These are phyloP conservation scores for Halesus radiatus DNA, from an alignment of 1,140 invertebrate species.

Conservation along the genomic window DNA sequence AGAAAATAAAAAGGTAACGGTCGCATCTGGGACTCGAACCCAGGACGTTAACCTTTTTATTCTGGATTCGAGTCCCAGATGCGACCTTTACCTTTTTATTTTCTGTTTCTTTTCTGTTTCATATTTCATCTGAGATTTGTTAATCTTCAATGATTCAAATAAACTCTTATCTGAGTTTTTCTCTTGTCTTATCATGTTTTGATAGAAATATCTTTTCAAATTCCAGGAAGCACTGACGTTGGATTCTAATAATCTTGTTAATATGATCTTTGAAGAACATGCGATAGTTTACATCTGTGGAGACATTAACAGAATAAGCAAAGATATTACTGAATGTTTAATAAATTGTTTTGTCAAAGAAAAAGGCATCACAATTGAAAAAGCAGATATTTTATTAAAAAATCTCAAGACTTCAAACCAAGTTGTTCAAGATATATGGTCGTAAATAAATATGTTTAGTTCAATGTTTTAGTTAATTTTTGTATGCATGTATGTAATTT, in stretches of 20 bases:
- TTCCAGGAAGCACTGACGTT: conserved; percentile 72
- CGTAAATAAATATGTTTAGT: conserved; percentile 58
- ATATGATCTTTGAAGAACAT: conserved; percentile 71
- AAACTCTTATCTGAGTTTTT: no score
- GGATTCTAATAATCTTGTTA: conserved; percentile 66
- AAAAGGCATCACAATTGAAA: conserved; percentile 61
- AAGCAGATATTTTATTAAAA: conserved; percentile 63
- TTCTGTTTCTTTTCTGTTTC: no score
- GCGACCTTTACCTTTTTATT: no score
- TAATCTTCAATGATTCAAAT: no score
- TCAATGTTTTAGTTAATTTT: no score
- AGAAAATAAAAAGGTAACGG: no score
- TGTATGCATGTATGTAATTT: no score
- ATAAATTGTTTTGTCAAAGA: conserved; percentile 69
- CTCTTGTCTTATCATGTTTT: neutral
- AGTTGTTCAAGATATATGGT: conserved; percentile 73
- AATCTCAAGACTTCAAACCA: conserved; percentile 66
- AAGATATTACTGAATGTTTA: conserved; percentile 76
- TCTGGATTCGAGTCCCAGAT: no score
- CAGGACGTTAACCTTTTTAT: no score
- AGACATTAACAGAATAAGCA: conserved; percentile 81
- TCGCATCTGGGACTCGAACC: no score
- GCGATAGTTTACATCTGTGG: conserved; percentile 84
- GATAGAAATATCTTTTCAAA: neutral
- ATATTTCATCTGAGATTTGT: no score